These are phyloP conservation scores for Brienomyrus longianalis DNA, from an alignment of 2,113 vertebrate genomes.

Conservation along the genomic window DNA sequence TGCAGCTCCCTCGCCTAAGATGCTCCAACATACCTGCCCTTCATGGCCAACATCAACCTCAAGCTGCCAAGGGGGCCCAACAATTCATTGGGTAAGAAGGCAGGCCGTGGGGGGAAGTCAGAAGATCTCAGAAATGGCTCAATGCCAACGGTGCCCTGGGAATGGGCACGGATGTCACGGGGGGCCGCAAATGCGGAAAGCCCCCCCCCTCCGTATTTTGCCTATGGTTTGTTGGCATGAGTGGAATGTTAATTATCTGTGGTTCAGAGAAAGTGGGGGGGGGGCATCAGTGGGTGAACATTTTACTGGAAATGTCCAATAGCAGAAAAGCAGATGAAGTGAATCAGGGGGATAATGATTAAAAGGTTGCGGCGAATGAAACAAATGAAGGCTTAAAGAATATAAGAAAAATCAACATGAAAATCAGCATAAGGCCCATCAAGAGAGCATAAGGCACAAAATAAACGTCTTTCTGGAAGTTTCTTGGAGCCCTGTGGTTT, in stretches of 20 bases:
- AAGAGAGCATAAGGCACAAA: background rate
- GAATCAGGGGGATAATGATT: background rate
- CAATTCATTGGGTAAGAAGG: background rate
- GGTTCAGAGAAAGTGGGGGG: background rate
- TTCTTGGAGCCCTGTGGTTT: background rate
- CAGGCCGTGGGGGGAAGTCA: background rate
- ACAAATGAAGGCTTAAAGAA: background rate
- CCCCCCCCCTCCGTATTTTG: background rate
- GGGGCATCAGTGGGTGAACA: background rate
- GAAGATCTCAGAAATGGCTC: background rate
- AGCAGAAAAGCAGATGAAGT: background rate
- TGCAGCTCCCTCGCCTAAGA: background rate
- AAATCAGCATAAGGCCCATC: background rate
- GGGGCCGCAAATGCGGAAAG: background rate
- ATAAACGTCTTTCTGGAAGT: background rate
- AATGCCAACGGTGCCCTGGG: background rate
- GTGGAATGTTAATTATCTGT: conserved; percentile 60
- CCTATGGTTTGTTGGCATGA: conserved; percentile 55
- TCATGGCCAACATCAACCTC: background rate
- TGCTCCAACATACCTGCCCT: background rate
- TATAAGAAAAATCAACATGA: background rate
- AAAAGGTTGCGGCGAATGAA: too few species aligned
- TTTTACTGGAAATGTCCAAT: background rate
- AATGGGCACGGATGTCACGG: background rate
- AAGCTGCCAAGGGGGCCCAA: background rate